Percentiles rank a stretch among this genome's conserved stretches.
Conservation (phyloP, 2,888 invertebrate species). For the Anoplius nigerrimus region DNA sequence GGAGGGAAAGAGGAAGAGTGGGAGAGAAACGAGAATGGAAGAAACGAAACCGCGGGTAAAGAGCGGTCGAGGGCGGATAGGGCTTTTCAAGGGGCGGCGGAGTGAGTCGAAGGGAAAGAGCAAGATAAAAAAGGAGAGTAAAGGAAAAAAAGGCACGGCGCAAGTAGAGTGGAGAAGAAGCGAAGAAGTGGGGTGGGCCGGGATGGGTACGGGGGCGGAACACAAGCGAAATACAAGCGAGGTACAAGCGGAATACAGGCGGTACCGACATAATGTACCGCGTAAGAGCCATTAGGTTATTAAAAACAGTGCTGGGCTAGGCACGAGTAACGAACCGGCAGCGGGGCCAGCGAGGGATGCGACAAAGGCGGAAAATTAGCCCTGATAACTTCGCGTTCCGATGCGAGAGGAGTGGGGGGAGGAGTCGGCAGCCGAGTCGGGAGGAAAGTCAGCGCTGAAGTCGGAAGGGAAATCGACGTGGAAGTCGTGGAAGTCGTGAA, state of each 20-base stretch:
- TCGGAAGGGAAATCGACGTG: constrained; percentile 36
- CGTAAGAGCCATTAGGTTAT: constrained; percentile 74
- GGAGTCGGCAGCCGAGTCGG: constrained; percentile 11
- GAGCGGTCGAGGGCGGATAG: not conserved
- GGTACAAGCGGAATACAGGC: not conserved
- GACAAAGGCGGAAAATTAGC: constrained; percentile 67
- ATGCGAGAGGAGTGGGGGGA: constrained; percentile 30
- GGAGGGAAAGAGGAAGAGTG: not conserved
- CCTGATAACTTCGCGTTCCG: constrained; percentile 64
- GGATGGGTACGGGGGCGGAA: not conserved
- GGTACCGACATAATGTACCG: constrained; percentile 62
- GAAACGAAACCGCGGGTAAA: not conserved
- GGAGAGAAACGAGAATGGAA: not conserved
- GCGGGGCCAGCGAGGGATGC: constrained; percentile 54
- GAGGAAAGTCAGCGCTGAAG: constrained; percentile 31
- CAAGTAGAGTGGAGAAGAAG: not conserved
- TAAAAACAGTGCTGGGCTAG: constrained; percentile 68
- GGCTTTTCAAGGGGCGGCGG: not conserved
- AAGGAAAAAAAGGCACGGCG: not conserved
- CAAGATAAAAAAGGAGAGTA: not conserved
- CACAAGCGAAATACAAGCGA: constrained; percentile 3
- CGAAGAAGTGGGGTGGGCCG: not conserved
- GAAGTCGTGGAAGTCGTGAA: not conserved
- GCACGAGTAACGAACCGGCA: constrained; percentile 55
- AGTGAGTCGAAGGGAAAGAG: not conserved